Conservation (phyloP, 30 jellyfish, hydroid and myxozoan species). For the Hydractinia symbiolongicarpus region DNA sequence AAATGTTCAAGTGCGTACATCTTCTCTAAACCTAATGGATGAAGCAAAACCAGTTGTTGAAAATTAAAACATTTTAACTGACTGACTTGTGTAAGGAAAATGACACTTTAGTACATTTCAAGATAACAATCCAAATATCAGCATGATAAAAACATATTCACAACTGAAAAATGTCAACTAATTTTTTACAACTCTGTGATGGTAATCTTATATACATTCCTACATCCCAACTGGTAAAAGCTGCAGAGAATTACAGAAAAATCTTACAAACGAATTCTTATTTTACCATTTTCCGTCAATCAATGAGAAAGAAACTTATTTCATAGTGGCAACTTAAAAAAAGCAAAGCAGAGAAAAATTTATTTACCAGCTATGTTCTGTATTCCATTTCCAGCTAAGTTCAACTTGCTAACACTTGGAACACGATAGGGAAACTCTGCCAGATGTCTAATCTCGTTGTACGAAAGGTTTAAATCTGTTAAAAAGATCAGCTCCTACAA, state of each 20-base stretch:
- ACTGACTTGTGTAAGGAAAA: neutral
- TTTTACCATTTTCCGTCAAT: too few species aligned
- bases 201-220: too few species aligned
- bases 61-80: neutral
- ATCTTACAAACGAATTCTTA: too few species aligned
- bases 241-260: too few species aligned
- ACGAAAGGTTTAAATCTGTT: slow-evolving; percentile 67
- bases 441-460: slow-evolving; percentile 59
- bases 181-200: too few species aligned
- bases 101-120: neutral
- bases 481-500: slow-evolving; percentile 53
- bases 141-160: too few species aligned
- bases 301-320: too few species aligned
- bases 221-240: too few species aligned
- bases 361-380: slow-evolving; percentile 52
- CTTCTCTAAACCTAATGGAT: slow-evolving; percentile 59
- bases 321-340: too few species aligned
- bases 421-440: slow-evolving; percentile 66
- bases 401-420: slow-evolving; percentile 42
- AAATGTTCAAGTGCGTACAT: slow-evolving; percentile 59
- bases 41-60: neutral
- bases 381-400: slow-evolving; percentile 74
- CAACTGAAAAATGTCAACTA: too few species aligned
- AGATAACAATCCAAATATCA: neutral
- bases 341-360: neutral